These are phyloP conservation scores for Anableps anableps DNA, from an alignment of 2,797 vertebrate species.

Conservation along the genomic window DNA sequence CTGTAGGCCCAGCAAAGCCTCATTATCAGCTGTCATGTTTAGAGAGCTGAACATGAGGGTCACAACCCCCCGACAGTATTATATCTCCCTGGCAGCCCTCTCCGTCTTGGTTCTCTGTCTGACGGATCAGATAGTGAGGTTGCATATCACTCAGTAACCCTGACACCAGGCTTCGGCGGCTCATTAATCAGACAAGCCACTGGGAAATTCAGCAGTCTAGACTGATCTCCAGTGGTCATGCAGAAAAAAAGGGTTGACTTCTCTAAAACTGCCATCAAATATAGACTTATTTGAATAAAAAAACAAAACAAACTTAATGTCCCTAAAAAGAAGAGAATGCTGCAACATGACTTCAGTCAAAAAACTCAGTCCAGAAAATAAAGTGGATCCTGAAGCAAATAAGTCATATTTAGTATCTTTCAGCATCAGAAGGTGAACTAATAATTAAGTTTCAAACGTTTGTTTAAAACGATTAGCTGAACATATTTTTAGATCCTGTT, in stretches of 20 bases:
- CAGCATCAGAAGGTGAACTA: neutral
- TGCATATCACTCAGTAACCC: conserved; percentile 74
- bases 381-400: neutral
- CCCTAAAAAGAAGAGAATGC: neutral
- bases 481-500: neutral
- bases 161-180: conserved; percentile 69
- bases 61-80: conserved; percentile 78
- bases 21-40: conserved; percentile 79
- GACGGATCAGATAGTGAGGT: conserved; percentile 80
- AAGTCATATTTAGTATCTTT: neutral
- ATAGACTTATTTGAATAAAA: neutral
- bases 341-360: neutral
- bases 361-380: neutral
- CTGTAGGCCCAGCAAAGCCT: conserved; percentile 53
- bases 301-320: neutral
- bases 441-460: neutral
- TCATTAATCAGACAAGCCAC: conserved; percentile 76
- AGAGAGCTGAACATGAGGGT: conserved; percentile 76
- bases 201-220: conserved; percentile 36
- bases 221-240: conserved; percentile 8
- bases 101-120: conserved; percentile 82
- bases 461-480: neutral
- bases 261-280: neutral
- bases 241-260: neutral
- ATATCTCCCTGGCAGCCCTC: conserved; percentile 76